These are phyloP conservation scores for Menura novaehollandiae DNA, from an alignment of 2,113 vertebrate genomes.

Conservation along the genomic window DNA sequence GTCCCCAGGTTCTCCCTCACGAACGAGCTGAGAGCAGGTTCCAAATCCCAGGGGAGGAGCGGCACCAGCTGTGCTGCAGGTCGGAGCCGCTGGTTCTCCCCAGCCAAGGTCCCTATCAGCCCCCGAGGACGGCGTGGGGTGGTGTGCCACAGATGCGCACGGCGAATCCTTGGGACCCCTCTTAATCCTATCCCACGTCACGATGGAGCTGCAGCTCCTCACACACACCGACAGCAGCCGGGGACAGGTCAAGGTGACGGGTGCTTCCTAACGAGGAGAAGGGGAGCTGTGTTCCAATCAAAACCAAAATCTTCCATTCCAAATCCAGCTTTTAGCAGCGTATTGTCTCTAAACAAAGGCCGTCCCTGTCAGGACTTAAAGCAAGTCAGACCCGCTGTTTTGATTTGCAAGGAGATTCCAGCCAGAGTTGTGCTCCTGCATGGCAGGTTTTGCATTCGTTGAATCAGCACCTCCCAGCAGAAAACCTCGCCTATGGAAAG, in stretches of 20 bases:
- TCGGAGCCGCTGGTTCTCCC: neutral
- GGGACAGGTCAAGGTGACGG: neutral
- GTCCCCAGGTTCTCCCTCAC: no score
- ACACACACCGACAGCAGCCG: fast-evolving
- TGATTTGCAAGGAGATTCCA: neutral
- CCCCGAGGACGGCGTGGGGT: fast-evolving
- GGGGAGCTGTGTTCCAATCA: neutral
- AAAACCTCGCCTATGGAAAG: neutral
- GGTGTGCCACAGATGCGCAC: no score
- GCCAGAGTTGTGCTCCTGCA: neutral
- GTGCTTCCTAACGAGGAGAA: neutral
- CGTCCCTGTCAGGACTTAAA: neutral
- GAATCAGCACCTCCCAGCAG: neutral
- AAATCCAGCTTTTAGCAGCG: neutral
- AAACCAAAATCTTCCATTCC: neutral
- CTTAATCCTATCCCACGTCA: neutral
- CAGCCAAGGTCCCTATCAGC: neutral
- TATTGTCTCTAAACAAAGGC: neutral
- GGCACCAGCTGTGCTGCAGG: no score
- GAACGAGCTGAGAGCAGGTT: fast-evolving
- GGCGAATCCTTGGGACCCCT: fast-evolving
- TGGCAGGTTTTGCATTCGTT: neutral
- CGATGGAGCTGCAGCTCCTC: neutral
- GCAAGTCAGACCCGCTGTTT: neutral
- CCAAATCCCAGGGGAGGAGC: neutral